Evolutionary conservation across 2,888 invertebrate genomes (phyloP).

Genomic region (Linnaemya vulpina): DNA sequence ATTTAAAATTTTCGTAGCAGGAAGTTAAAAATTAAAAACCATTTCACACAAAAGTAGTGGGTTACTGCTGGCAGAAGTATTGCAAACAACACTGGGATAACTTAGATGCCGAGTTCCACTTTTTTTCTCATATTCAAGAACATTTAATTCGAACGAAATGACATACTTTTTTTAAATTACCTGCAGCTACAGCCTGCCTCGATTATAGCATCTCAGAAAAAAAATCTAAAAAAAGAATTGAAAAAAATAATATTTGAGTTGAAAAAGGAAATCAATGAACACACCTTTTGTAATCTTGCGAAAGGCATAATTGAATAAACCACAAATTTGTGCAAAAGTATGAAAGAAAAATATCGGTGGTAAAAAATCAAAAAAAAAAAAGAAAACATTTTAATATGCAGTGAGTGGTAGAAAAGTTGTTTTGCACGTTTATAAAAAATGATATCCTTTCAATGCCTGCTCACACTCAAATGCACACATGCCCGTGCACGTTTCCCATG

Average conservation of each 20-base stretch:
- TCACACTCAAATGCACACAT: background rate
- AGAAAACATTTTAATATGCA: slow-evolving; percentile 11
- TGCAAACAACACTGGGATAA: too few species aligned
- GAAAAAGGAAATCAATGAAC: background rate
- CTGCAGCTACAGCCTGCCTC: background rate
- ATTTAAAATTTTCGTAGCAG: too few species aligned
- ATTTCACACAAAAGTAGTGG: too few species aligned
- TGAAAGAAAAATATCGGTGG: slow-evolving; percentile 33
- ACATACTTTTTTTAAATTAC: background rate
- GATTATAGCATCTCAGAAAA: slow-evolving; percentile 18
- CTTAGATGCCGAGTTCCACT: too few species aligned
- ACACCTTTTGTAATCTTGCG: slow-evolving; percentile 35
- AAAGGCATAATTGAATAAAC: slow-evolving; percentile 69
- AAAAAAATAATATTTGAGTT: background rate
- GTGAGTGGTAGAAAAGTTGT: background rate
- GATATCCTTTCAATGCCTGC: slow-evolving; percentile 16
- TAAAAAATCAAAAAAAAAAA: slow-evolving; percentile 16
- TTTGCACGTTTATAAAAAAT: slow-evolving; percentile 25
- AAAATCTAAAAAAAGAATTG: background rate
- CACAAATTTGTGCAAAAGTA: slow-evolving; percentile 66
- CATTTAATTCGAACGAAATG: background rate
- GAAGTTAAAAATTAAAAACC: too few species aligned
- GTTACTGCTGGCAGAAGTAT: too few species aligned
- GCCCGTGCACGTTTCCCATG: slow-evolving; percentile 10
- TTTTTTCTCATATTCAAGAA: too few species aligned